Conservation (phyloP, 1,140 invertebrate species). For the Cyrtorhinus lividipennis region DNA sequence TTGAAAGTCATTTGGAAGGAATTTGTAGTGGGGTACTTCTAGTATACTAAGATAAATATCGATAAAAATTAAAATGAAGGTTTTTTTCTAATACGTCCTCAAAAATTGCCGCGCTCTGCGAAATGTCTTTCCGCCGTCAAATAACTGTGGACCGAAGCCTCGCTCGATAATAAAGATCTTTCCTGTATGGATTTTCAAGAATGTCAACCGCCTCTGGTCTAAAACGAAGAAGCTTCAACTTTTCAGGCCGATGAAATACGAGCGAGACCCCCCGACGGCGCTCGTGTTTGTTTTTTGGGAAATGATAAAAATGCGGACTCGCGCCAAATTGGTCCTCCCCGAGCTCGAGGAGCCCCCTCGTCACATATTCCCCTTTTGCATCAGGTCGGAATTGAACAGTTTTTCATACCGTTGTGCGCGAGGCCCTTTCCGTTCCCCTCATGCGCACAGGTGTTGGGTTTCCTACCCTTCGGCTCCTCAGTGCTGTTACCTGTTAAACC, state of each 20-base stretch:
- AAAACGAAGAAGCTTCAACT: neutral
- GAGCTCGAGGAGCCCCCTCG: neutral
- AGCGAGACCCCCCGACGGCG: neutral
- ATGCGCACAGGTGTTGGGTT: neutral
- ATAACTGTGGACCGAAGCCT: neutral
- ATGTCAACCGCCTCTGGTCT: neutral
- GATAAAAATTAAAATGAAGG: too few species aligned
- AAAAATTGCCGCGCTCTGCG: too few species aligned
- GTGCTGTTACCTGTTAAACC: neutral
- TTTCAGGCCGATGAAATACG: neutral
- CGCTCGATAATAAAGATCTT: neutral
- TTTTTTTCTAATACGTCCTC: too few species aligned
- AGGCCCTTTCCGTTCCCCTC: neutral
- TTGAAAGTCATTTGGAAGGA: too few species aligned
- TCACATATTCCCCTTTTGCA: neutral
- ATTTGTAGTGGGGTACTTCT: too few species aligned
- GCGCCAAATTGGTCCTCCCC: too few species aligned
- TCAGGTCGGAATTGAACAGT: constrained; percentile 2
- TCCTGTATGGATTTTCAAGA: constrained; percentile 6
- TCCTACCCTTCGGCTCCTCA: neutral
- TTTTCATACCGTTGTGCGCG: neutral
- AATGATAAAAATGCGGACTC: neutral
- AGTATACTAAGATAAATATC: too few species aligned
- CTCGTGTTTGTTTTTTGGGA: neutral
- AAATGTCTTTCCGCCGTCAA: too few species aligned